Conservation (phyloP, 2,888 invertebrate species). For the Papilio protenor region DNA sequence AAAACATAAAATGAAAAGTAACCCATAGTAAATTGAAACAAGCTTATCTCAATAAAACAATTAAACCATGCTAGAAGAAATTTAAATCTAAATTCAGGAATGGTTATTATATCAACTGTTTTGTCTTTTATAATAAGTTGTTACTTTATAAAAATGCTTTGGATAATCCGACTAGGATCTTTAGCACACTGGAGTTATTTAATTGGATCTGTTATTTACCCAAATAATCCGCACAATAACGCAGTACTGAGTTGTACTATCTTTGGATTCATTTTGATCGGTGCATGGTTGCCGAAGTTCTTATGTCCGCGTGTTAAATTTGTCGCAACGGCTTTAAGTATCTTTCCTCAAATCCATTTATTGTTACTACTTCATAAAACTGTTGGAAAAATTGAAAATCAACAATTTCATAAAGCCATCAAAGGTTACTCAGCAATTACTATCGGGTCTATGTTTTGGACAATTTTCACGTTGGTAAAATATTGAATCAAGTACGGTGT, state of each 20-base stretch:
- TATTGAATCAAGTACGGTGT: constrained; percentile 6
- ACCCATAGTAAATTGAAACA: background rate
- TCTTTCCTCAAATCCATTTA: constrained; percentile 69
- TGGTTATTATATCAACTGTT: constrained; percentile 52
- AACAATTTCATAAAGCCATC: constrained; percentile 55
- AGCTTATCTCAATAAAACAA: background rate
- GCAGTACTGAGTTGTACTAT: constrained; percentile 54
- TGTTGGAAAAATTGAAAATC: constrained; percentile 54
- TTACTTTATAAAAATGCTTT: constrained; percentile 55
- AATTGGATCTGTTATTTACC: constrained; percentile 58
- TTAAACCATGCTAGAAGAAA: background rate
- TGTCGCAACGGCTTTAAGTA: constrained; percentile 58
- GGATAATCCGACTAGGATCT: constrained; percentile 59
- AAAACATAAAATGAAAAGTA: background rate
- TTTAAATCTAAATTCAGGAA: constrained; percentile 33
- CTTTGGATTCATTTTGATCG: constrained; percentile 58
- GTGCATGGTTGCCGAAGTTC: constrained; percentile 58
- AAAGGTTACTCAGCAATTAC: constrained; percentile 57
- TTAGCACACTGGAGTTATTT: constrained; percentile 69
- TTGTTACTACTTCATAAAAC: constrained; percentile 58
- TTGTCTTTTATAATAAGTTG: constrained; percentile 50
- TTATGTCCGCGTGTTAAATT: constrained; percentile 59
- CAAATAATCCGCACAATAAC: constrained; percentile 51
- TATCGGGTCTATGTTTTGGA: constrained; percentile 61
- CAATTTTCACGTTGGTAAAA: constrained; percentile 53